Base-by-base conservation (phyloP, 2,888 invertebrate genomes). In the Heterodera filipjevi region DNA sequence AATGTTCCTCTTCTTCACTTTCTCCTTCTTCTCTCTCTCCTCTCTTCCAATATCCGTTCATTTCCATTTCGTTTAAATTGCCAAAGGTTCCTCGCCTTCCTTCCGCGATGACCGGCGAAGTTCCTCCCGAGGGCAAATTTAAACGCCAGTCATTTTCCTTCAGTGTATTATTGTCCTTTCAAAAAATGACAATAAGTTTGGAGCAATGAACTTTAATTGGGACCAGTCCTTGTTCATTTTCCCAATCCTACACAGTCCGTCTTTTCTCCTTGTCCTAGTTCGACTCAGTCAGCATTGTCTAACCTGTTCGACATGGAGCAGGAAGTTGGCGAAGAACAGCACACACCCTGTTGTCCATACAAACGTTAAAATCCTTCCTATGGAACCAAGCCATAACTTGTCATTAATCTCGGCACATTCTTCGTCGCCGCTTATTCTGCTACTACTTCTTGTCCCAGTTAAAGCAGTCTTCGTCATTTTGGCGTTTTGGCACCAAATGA, bases 281-380 rank as follows among this genome's bases (percentile, higher is more conserved):
- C 12, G 39, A 39, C 39, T 10, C n/a, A 39, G 39, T 39, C 59
- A 10, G 59, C 3, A n/a, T 27, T 59, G 68, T 22, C 33, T 19
- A 32, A 68, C 68, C 68, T 68, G 68, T 32, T 68, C 68, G 33
- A 68, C 68, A 35, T 19, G 33, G 16, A 35, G 14, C 33, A 68
- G 22, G 27, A 68, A 68, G 33, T 68, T 22, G 68, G 33, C 33
- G 3, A 68, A 33, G 33, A 68, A 22, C 32, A 68, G 35, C 68
- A 68, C 33, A 68, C 33, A 68, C 14, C 68, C 68, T 19, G 35
- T 19, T 8, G 68, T 35, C 68, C 68, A 68, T 35, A 68, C 35
- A 35, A 68, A 8, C 32, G 68, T 35, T 27, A 59, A 59, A n/a
- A n/a, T 27, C 22, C 27, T n/a, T n/a, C 59, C 59, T 27, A 59